phyloP scores from a whole-genome alignment of 2,797 vertebrate genomes.

The Cyprinella venusta region DNA sequence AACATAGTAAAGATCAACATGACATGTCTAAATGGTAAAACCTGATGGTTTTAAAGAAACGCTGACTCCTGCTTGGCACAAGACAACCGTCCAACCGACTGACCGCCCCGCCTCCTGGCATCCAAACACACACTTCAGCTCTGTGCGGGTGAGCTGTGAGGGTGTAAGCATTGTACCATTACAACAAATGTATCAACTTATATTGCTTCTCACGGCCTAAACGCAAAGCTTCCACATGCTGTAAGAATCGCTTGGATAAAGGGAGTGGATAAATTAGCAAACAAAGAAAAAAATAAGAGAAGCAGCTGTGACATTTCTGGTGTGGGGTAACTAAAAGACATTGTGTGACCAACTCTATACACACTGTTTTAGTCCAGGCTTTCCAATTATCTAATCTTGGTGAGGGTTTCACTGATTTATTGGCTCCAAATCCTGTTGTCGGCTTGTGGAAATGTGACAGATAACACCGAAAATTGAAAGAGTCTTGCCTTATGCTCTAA shows the following conservation, averaged over 20 bases:
- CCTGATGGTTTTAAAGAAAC: slow-evolving; percentile 13
- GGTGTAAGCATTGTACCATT: slow-evolving; percentile 14
- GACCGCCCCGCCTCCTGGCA: background rate
- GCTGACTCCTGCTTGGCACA: slow-evolving; percentile 41
- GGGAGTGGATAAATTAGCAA: slow-evolving; percentile 19
- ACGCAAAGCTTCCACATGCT: background rate
- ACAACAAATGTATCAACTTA: slow-evolving; percentile 10
- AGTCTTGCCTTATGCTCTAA: slow-evolving; percentile 62
- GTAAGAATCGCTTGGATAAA: slow-evolving; percentile 19
- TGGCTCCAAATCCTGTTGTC: slow-evolving; percentile 78
- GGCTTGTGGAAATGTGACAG: slow-evolving; percentile 75
- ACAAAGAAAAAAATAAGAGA: background rate
- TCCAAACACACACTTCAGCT: slow-evolving; percentile 25
- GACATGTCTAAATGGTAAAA: slow-evolving; percentile 1
- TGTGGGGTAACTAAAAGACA: slow-evolving; percentile 27
- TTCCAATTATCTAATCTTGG: slow-evolving; percentile 39
- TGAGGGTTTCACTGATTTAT: slow-evolving; percentile 36
- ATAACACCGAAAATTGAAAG: slow-evolving; percentile 86
- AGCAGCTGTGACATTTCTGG: background rate
- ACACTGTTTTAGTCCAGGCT: background rate
- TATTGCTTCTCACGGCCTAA: slow-evolving; percentile 21
- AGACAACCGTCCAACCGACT: slow-evolving; percentile 7
- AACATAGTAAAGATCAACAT: slow-evolving; percentile 32
- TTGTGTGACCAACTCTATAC: slow-evolving; percentile 22
- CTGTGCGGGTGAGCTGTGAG: slow-evolving; percentile 32